Percentiles rank a stretch among this genome's conserved stretches.
Evolutionary conservation across 1,140 invertebrate genomes (phyloP).

Genomic region (Pentalonia nigronervosa): DNA sequence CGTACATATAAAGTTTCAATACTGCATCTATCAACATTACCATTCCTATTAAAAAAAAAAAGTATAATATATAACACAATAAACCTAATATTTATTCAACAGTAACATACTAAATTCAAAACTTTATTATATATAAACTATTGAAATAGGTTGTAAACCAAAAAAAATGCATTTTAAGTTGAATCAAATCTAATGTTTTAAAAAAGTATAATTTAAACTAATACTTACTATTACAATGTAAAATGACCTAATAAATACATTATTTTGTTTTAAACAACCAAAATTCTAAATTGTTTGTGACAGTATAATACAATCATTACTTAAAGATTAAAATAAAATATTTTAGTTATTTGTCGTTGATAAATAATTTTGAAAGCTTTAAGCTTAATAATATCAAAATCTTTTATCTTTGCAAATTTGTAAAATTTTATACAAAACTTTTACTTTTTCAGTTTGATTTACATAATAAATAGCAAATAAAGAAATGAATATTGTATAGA

Average conservation of each 20-base stretch:
- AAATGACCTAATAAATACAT: not conserved
- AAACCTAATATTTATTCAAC: not conserved
- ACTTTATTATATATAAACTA: not conserved
- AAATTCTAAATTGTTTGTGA: not conserved
- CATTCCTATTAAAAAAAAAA: not conserved
- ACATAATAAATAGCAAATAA: not conserved
- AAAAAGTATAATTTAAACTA: not conserved
- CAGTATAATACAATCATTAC: not conserved
- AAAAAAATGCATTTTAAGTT: not conserved
- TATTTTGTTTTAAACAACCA: not conserved
- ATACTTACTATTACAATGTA: not conserved
- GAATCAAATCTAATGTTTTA: not conserved
- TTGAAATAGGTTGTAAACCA: not conserved
- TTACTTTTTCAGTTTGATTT: not conserved
- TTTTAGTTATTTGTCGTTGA: not conserved
- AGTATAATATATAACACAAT: not conserved
- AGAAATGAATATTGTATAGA: not conserved
- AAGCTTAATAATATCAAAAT: too few relatives aligned
- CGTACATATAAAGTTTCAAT: conserved; percentile 31
- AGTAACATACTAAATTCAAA: not conserved
- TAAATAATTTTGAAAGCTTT: too few relatives aligned
- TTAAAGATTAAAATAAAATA: not conserved
- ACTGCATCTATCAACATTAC: conserved; percentile 7
- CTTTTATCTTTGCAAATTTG: too few relatives aligned
- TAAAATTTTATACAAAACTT: not conserved